A percentile compares a stretch with the other conserved stretches of the same genome.
Evolutionary conservation across 1,140 invertebrate genomes (phyloP).

Genomic region (Bactericera cockerelli): DNA sequence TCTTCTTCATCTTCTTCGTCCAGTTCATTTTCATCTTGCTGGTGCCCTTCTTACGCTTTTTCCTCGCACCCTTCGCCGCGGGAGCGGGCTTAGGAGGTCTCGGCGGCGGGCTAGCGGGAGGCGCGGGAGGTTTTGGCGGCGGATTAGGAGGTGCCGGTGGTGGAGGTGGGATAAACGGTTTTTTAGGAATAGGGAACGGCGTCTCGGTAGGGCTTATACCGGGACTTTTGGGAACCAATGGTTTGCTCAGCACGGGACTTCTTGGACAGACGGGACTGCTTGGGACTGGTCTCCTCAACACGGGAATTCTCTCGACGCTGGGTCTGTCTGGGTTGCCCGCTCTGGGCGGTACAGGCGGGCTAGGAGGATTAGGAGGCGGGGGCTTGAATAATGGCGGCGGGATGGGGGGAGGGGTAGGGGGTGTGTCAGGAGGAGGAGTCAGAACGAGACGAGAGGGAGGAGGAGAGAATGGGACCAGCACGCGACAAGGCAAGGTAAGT

Average conservation of each 20-base stretch:
- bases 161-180: background rate
- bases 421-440: too few relatives aligned
- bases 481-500: too few relatives aligned
- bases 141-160: background rate
- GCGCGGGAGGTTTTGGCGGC: background rate
- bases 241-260: background rate
- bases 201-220: background rate
- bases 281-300: background rate
- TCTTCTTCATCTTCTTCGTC: background rate
- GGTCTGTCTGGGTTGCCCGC: background rate
- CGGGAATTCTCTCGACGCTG: background rate
- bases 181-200: background rate
- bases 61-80: background rate
- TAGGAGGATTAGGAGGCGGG: background rate
- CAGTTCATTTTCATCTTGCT: background rate
- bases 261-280: background rate
- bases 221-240: background rate
- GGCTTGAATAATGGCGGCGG: too few relatives aligned
- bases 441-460: too few relatives aligned
- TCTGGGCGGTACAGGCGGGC: background rate
- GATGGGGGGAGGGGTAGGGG: too few relatives aligned
- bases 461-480: too few relatives aligned
- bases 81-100: background rate
- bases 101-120: background rate
- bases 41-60: background rate